Evolutionary conservation across 64 coral and sea anemone species (phyloP), one percentile per base, ranked within the genome.

Genomic region (Montipora cactus): DNA sequence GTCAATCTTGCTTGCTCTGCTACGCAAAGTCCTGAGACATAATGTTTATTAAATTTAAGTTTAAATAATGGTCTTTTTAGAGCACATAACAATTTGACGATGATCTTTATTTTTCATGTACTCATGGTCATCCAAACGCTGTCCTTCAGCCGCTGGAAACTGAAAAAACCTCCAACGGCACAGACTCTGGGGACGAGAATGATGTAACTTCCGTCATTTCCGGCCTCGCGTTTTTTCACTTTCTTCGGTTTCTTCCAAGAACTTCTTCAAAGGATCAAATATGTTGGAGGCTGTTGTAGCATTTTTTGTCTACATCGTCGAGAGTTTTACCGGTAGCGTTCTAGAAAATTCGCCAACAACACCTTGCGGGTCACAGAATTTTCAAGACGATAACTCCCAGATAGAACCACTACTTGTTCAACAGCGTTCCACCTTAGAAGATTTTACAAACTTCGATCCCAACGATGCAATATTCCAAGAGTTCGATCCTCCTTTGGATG

Each of bases 391-490:
- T 2, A 8, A 2, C 14, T 19, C 12, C 18, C 66, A 92, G 20
- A 15, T 47, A 44, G 75, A 87, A 46, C 70, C 21, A n/a, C 48
- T 93, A 14, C 12, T 28, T 28, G 1, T 81, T 79, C 75, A 23
- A 28, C 15, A 69, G 88, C 18, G 58, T 58, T 5, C 53, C 10
- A 6, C 1, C 4, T 78, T 93, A 23, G 13, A 9, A 11, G 92
- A 93, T 44, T 93, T 93, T 9, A 88, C 48, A 59, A 53, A 80
- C 7, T 93, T 80, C 70, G 92, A 85, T 53, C 16, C 64, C 0
- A 49, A 68, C 12, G 92, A 93, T 22, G 51, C 76, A 1, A 78
- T 93, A 19, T 93, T 93, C 57, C 92, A 88, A 71, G 92, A 93
- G 15, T 93, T 87, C 23, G 92, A 88, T 46, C 13, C 81, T 2